phyloP scores from a whole-genome alignment of 2,113 vertebrate genomes.

The Axis porcinus region DNA sequence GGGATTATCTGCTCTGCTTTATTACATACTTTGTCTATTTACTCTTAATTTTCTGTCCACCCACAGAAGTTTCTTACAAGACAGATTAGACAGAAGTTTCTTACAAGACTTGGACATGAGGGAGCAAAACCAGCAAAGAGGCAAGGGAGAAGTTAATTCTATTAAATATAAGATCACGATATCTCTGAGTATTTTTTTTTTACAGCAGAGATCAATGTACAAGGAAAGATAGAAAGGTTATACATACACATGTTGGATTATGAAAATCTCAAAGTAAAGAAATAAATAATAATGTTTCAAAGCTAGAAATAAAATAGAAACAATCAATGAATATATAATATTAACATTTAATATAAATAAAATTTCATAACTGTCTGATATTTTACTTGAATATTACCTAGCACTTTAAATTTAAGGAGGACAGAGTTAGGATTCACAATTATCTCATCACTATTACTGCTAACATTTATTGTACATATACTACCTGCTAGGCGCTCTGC shows the following conservation, averaged over 20 bases:
- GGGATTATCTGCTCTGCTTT: conserved; percentile 4
- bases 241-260: background rate
- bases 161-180: background rate
- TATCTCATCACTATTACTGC: background rate
- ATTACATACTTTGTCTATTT: background rate
- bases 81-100: background rate
- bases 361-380: background rate
- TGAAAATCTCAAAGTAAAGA: background rate
- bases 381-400: background rate
- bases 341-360: background rate
- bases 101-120: background rate
- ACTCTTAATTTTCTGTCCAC: background rate
- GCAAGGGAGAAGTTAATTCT: background rate
- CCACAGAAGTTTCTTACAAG: background rate
- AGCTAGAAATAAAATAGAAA: conserved; percentile 30
- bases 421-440: background rate
- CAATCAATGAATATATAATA: background rate
- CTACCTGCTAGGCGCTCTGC: background rate
- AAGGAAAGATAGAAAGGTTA: conserved; percentile 22
- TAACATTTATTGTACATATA: background rate
- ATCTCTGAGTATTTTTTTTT: background rate
- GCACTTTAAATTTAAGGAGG: background rate
- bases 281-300: background rate
- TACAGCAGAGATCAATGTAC: background rate
- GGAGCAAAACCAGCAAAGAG: background rate